phyloP scores from a whole-genome alignment of 1,140 invertebrate species.

The Marisa cornuarietis region DNA sequence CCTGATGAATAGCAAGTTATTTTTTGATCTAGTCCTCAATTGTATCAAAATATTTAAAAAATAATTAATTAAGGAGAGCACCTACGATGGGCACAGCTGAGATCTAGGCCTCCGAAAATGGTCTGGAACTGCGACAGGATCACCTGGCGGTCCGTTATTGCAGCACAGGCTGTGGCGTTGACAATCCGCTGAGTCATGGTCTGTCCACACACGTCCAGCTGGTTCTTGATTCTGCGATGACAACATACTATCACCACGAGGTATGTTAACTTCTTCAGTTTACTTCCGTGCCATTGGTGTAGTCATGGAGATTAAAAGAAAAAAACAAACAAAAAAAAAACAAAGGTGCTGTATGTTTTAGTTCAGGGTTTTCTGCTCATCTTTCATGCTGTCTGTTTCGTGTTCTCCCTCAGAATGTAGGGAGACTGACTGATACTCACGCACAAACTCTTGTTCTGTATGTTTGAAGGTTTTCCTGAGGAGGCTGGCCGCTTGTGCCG shows the following conservation, averaged over 20 bases:
- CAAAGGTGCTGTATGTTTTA: too few species aligned
- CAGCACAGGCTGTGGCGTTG: conserved; percentile 33
- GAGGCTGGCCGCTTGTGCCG: conserved; percentile 29
- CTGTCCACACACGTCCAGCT: conserved; percentile 38
- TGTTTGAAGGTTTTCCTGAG: conserved; percentile 22
- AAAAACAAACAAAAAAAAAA: too few species aligned
- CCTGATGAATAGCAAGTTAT: too few species aligned
- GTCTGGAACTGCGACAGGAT: conserved; percentile 29
- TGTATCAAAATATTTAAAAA: too few species aligned
- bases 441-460: conserved; percentile 32
- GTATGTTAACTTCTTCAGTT: too few species aligned
- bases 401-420: too few species aligned
- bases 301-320: too few species aligned
- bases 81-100: conserved; percentile 36
- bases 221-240: conserved; percentile 23
- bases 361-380: too few species aligned
- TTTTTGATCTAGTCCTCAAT: too few species aligned
- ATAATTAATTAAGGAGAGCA: neutral
- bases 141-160: conserved; percentile 24
- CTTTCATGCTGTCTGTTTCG: too few species aligned
- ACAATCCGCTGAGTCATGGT: conserved; percentile 30
- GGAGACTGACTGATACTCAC: conserved; percentile 21
- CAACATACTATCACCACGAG: neutral
- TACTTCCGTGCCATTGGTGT: too few species aligned
- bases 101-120: conserved; percentile 35